Base-by-base conservation (phyloP, 2,888 invertebrate genomes). In the Caenorhabditis sp. region DNA sequence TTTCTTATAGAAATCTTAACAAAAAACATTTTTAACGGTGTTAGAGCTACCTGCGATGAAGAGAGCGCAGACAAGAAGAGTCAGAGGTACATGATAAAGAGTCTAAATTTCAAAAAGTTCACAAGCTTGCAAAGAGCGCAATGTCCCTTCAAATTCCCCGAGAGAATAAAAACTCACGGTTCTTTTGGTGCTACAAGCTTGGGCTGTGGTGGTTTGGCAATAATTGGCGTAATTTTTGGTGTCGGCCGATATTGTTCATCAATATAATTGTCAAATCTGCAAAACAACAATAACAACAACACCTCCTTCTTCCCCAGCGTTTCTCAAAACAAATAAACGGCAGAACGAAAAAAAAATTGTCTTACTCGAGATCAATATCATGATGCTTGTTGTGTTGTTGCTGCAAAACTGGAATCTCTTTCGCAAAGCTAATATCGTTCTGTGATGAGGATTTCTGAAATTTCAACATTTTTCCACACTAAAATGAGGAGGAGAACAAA, bases 111-210 rank as follows among this genome's bases (percentile, higher is more conserved):
- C n/a, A n/a, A n/a, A n/a, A n/a, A n/a, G n/a, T n/a, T n/a, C n/a
- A n/a, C n/a, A n/a, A n/a, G n/a, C n/a, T n/a, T n/a, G n/a, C n/a
- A n/a, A n/a, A n/a, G n/a, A n/a, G n/a, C n/a, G n/a, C n/a, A n/a
- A n/a, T n/a, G n/a, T n/a, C n/a, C n/a, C n/a, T 14, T 31, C 31
- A 31, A 10, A 31, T 31, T 31, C 31, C 4, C 31, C 31, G 5
- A n/a, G n/a, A n/a, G n/a, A 3, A n/a, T 54, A 57, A 17, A 31
- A 31, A 68, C 65, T 66, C 53, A 75, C 65, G 71, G 70, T 66
- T 76, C 76, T 57, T 71, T 75, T 24, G 75, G 75, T 54, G 75
- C 75, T 8, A 67, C 66, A 12, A 64, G 60, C 43, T 75, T 75
- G 1, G 69, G 66, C 43, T 66, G 63, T 17, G 60, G 36, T 24